Conservation (phyloP, 2,888 invertebrate species). For the Eucera pruinosa region DNA sequence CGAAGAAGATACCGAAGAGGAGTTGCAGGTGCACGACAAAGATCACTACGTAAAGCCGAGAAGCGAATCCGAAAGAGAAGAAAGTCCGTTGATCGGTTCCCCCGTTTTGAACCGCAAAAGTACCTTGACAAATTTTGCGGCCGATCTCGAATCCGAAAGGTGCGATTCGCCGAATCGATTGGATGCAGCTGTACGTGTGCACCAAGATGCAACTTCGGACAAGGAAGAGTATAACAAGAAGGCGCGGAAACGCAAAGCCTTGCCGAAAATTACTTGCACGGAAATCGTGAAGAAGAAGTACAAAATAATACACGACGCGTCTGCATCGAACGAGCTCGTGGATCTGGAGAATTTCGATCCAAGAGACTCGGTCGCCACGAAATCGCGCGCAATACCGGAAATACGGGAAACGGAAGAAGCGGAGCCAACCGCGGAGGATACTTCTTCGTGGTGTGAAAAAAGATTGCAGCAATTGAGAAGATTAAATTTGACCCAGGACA, state of each 20-base stretch:
- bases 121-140: neutral
- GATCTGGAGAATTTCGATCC: no score
- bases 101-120: neutral
- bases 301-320: slow-evolving; percentile 54
- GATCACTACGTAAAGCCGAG: neutral
- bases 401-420: neutral
- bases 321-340: neutral
- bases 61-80: neutral
- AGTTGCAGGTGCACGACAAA: slow-evolving; percentile 13
- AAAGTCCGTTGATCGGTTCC: neutral
- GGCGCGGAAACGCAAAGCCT: slow-evolving; percentile 14
- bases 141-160: no score
- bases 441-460: slow-evolving; percentile 31
- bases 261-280: slow-evolving; percentile 61
- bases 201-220: neutral
- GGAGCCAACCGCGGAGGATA: neutral
- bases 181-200: neutral
- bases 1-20: slow-evolving; percentile 65
- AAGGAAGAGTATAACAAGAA: neutral
- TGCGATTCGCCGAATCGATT: no score
- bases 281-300: slow-evolving; percentile 66
- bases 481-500: slow-evolving; percentile 55
- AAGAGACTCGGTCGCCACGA: no score
- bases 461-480: slow-evolving; percentile 55
- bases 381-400: no score